Base-by-base conservation (phyloP, 2,888 invertebrate species). In the Caenorhabditis sinica region DNA sequence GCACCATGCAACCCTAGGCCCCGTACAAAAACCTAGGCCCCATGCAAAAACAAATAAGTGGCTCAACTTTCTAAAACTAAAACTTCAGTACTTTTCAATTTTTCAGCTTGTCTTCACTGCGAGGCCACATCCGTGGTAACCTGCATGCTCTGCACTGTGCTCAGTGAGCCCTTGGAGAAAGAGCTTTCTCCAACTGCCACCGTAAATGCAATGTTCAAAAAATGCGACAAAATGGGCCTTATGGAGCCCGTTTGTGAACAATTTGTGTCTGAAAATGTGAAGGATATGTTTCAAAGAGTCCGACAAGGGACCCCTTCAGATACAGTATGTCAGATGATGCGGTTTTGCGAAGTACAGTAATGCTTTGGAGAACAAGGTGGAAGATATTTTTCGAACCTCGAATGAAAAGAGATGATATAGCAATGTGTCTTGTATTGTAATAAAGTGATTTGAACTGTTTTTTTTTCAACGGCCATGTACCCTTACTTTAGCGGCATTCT, bases 201-300 rank as follows among this genome's bases (percentile, higher is more conserved):
- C 2, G 53, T 83, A 17, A 73, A 68, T 11, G 72, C 83, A 5
- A 83, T 83, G 79, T 79, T 83, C 63, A 79, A 73, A 82, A 74
- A 82, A 33, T 89, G 89, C 75, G 86, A 86, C 28, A 82, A 85
- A 28, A 88, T 89, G 85, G 88, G 89, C 1, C 49, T 89, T 43
- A 88, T 88, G 87, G 89, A 89, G 66, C 86, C 88, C 2, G 86
- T 88, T 45, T 89, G 89, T 60, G 86, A 72, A 60, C 86, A 87
- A 65, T 89, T 89, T 71, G 82, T 89, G 43, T 73, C 86, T 13
- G 83, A 85, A 56, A 87, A 89, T 53, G 87, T 85, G 43, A 89
- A 89, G 61, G 68, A 80, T 28, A 83, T 89, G 30, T 87, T 89
- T 69, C 69, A 60, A 23, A 73, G 82, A 43, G 80, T 81, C n/a